Percentiles rank a stretch among this genome's conserved stretches.
Conservation (phyloP, 1,140 invertebrate genomes). For the Zaprionus camerounensis region DNA sequence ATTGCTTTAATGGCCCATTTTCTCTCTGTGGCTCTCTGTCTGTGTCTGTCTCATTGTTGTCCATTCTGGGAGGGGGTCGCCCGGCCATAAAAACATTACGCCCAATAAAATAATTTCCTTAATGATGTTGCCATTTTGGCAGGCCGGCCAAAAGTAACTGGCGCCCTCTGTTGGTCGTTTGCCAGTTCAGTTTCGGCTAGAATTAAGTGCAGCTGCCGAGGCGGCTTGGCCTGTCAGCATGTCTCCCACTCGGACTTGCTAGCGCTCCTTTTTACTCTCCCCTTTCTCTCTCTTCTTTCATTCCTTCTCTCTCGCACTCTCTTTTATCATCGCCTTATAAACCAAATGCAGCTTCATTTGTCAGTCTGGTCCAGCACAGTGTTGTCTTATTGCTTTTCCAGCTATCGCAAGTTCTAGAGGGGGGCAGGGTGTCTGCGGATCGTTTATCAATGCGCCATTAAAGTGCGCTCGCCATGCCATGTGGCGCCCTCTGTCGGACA, state of each 20-base stretch:
- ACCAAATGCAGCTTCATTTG: conserved; percentile 39
- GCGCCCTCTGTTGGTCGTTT: conserved; percentile 56
- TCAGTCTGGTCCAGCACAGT: conserved; percentile 34
- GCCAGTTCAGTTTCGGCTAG: conserved; percentile 25
- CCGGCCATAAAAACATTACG: conserved; percentile 74
- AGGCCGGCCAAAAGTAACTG: conserved; percentile 39
- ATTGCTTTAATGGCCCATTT: conserved; percentile 30
- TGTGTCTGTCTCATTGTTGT: conserved; percentile 41
- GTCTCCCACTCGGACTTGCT: background rate
- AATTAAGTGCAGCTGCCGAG: conserved; percentile 41
- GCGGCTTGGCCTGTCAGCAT: conserved; percentile 19
- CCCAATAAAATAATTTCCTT: conserved; percentile 78
- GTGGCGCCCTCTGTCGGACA: conserved; percentile 59
- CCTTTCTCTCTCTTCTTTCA: background rate
- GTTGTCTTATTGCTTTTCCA: conserved; percentile 22
- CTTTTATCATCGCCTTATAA: conserved; percentile 18
- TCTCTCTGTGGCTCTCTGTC: background rate
- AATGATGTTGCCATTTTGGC: conserved; percentile 45
- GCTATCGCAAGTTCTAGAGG: background rate
- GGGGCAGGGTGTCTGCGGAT: conserved; percentile 27
- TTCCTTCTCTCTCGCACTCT: background rate
- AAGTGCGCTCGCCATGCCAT: conserved; percentile 56
- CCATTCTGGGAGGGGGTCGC: conserved; percentile 13
- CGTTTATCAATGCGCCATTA: conserved; percentile 79
- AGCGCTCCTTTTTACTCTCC: no score